phyloP scores from a whole-genome alignment of 2,797 vertebrate genomes.

The Melanotaenia maccullochi region DNA sequence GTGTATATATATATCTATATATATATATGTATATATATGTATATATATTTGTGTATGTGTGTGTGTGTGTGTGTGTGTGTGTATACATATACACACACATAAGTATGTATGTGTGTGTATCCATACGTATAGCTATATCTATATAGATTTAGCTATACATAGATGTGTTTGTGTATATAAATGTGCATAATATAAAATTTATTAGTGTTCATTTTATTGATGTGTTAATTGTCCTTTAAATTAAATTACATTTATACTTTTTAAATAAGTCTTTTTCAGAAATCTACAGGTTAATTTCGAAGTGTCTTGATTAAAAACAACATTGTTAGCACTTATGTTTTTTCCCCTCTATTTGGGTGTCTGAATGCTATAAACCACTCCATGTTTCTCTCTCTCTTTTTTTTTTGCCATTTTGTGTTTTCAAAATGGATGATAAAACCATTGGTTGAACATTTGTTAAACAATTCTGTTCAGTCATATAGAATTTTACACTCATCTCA shows the following conservation, averaged over 20 bases:
- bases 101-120: no score
- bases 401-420: slow-evolving; percentile 10
- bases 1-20: no score
- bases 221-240: slow-evolving; percentile 19
- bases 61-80: no score
- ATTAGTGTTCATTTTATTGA: slow-evolving; percentile 10
- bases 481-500: slow-evolving; percentile 48
- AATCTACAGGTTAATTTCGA: slow-evolving; percentile 20
- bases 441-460: slow-evolving; percentile 21
- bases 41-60: no score
- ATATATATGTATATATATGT: no score
- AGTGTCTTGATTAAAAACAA: slow-evolving; percentile 24
- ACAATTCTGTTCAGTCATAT: slow-evolving; percentile 19
- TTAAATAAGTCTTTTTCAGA: slow-evolving; percentile 21
- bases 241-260: slow-evolving; percentile 22
- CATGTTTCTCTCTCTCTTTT: slow-evolving; percentile 16
- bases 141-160: no score
- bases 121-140: neutral
- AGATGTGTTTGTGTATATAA: no score
- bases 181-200: no score
- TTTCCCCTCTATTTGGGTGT: slow-evolving; percentile 1
- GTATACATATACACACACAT: no score
- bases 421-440: slow-evolving; percentile 17
- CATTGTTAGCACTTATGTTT: slow-evolving; percentile 54
- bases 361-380: slow-evolving; percentile 39